phyloP scores from a whole-genome alignment of 2,113 vertebrate genomes.

The Bambusicola thoracicus region DNA sequence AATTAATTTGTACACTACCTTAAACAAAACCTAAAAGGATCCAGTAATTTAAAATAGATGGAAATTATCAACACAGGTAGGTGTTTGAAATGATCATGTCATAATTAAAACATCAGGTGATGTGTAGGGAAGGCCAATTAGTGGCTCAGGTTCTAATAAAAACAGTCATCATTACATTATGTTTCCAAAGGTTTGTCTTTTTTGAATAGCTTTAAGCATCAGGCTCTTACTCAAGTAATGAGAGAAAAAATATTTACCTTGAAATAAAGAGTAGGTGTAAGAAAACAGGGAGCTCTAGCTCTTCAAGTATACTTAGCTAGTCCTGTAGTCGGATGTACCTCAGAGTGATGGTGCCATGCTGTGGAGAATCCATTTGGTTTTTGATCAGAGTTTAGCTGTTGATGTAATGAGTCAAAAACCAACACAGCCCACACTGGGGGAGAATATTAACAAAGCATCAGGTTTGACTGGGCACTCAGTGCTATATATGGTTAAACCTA shows the following conservation, averaged over 20 bases:
- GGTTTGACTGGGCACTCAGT: background rate
- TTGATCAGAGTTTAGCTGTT: background rate
- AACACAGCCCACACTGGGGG: constrained; percentile 3
- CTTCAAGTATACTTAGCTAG: constrained; percentile 32
- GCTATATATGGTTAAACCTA: background rate
- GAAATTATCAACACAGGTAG: background rate
- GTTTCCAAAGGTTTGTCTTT: background rate
- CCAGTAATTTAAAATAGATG: background rate
- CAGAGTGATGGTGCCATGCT: background rate
- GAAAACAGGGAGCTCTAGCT: constrained; percentile 26
- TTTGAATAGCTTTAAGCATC: background rate
- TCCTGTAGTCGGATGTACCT: constrained; percentile 36
- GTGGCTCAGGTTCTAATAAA: background rate
- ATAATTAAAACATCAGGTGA: background rate
- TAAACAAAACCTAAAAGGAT: constrained; percentile 11
- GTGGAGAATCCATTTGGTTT: constrained; percentile 31
- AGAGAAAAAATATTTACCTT: constrained; percentile 50
- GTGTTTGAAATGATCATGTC: background rate
- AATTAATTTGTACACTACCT: background rate
- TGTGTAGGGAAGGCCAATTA: background rate
- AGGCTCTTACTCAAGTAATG: background rate
- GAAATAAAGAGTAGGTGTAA: constrained; percentile 12
- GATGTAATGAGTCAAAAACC: background rate
- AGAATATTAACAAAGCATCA: background rate
- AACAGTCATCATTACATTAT: background rate